phyloP scores from a whole-genome alignment of 2,113 vertebrate species.

The Mystacornis crossleyi region DNA sequence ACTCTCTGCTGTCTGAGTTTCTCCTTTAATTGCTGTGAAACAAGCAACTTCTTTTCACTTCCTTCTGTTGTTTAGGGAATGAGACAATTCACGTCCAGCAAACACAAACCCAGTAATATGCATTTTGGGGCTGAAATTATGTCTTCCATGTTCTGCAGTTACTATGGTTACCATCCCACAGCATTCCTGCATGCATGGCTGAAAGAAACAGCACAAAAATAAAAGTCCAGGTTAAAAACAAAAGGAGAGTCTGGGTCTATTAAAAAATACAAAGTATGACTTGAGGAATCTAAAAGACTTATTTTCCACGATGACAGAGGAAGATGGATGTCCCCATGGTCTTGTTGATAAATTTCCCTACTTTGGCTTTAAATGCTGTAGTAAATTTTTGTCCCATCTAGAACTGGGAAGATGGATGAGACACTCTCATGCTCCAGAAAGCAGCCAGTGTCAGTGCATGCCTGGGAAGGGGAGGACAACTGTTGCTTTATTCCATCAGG shows the following conservation, averaged over 20 bases:
- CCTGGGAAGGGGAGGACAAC: background rate
- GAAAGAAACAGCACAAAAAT: conserved; percentile 28
- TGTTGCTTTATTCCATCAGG: background rate
- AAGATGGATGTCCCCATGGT: background rate
- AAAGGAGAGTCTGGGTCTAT: background rate
- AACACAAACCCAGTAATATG: conserved; percentile 56
- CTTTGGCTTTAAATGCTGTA: background rate
- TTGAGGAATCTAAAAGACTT: background rate
- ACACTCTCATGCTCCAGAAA: background rate
- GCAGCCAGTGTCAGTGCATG: background rate
- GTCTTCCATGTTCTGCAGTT: conserved; percentile 66
- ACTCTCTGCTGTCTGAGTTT: background rate
- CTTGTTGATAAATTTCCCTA: background rate
- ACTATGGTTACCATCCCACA: conserved; percentile 75
- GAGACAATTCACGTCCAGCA: conserved; percentile 1
- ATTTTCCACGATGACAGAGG: background rate
- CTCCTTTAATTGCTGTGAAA: background rate
- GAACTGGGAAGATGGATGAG: background rate
- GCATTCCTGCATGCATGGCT: conserved; percentile 30
- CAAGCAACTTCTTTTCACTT: background rate
- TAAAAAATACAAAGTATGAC: background rate
- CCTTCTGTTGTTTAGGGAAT: conserved; percentile 27
- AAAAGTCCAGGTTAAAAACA: conserved; percentile 24
- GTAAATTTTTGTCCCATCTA: background rate
- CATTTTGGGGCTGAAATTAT: conserved; percentile 69